Evolutionary conservation across 2,888 invertebrate species (phyloP).

Genomic region (Conomelus anceps): DNA sequence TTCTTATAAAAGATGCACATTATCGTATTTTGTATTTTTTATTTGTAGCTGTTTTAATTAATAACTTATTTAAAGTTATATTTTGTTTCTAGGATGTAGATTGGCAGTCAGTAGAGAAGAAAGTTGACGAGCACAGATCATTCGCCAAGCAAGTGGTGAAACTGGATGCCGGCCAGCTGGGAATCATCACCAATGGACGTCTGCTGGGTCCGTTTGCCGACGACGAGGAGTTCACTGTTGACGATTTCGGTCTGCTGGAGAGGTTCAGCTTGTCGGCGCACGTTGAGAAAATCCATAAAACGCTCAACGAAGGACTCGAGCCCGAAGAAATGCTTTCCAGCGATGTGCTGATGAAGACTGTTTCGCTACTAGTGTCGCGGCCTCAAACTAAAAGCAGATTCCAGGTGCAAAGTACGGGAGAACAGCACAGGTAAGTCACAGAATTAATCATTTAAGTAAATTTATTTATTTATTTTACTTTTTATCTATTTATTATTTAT

Average conservation of each 20-base stretch:
- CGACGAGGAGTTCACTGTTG: constrained; percentile 69
- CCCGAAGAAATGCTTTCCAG: constrained; percentile 50
- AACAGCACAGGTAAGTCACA: constrained; percentile 48
- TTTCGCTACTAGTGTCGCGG: constrained; percentile 66
- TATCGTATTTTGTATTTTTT: too few relatives aligned
- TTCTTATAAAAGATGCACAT: too few relatives aligned
- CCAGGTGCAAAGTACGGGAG: constrained; percentile 56
- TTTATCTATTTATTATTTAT: too few relatives aligned
- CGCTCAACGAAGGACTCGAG: constrained; percentile 38
- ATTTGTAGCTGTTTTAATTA: too few relatives aligned
- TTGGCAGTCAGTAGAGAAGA: constrained; percentile 32
- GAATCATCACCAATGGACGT: constrained; percentile 80
- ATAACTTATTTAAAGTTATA: not conserved
- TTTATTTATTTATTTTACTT: too few relatives aligned
- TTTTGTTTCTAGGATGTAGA: constrained; percentile 34
- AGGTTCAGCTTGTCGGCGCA: constrained; percentile 45
- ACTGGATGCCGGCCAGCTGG: constrained; percentile 58
- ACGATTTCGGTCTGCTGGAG: constrained; percentile 87
- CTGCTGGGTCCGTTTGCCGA: constrained; percentile 74
- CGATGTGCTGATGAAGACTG: constrained; percentile 72
- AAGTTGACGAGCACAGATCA: constrained; percentile 47
- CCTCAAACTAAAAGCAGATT: constrained; percentile 64
- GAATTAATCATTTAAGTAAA: too few relatives aligned
- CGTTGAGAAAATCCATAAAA: constrained; percentile 35
- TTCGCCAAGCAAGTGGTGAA: constrained; percentile 66